Conservation (phyloP, 1,140 invertebrate genomes). For the Pogonognathellus flavescens region DNA sequence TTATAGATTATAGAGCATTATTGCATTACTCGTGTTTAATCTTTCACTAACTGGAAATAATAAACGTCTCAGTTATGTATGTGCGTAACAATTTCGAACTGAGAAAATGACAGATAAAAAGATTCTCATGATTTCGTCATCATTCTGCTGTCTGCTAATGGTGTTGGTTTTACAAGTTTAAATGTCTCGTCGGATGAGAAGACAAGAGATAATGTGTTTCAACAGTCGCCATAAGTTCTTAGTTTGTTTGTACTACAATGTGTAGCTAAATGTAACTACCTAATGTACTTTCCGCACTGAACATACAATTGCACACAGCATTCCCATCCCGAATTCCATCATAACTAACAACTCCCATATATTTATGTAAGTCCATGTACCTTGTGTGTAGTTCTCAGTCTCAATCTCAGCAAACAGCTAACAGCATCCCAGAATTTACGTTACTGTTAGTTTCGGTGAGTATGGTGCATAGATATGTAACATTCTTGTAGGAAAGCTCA, state of each 20-base stretch:
- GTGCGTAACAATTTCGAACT: background rate
- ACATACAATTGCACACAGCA: background rate
- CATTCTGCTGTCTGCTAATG: constrained; percentile 23
- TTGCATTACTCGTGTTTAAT: too few species aligned
- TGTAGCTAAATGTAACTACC: constrained; percentile 11
- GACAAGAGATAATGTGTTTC: constrained; percentile 1
- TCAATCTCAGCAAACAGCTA: too few species aligned
- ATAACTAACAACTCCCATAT: constrained; percentile 3
- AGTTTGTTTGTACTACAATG: constrained; percentile 13
- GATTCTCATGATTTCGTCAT: constrained; percentile 27
- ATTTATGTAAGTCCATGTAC: background rate
- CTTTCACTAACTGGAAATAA: too few species aligned
- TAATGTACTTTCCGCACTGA: constrained; percentile 7
- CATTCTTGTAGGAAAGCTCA: constrained; percentile 47
- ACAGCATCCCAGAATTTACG: too few species aligned
- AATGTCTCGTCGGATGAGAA: constrained; percentile 27
- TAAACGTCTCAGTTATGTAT: too few species aligned
- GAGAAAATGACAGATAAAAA: constrained; percentile 33
- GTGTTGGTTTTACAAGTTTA: constrained; percentile 24
- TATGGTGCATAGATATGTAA: constrained; percentile 4
- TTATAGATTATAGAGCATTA: too few species aligned
- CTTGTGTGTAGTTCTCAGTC: background rate
- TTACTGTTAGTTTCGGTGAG: background rate
- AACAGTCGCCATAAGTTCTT: constrained; percentile 17
- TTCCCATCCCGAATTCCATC: constrained; percentile 22